Base-by-base conservation (phyloP, 2,113 vertebrate species). In the Phylloscopus trochiloides region DNA sequence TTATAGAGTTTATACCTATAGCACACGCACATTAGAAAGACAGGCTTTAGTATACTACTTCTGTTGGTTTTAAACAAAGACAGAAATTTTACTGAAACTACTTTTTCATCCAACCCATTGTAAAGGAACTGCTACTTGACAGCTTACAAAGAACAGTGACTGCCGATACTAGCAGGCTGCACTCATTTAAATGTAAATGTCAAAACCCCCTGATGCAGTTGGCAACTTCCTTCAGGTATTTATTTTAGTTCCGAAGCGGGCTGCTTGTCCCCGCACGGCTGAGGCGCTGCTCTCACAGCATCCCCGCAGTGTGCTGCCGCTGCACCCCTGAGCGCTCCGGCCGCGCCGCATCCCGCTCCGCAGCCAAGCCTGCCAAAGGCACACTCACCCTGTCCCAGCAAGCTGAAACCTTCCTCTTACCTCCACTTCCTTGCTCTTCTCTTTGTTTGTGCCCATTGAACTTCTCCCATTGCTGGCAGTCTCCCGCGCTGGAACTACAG, bases 401-500 rank as follows among this genome's bases (percentile, higher is more conserved):
- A 86, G 92, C 63, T 7, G 28, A 92, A 92, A 72, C 84, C 94
- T 86, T 97, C 95, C 70, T 97, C 99, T 99, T 98, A 99, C 99
- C 98, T 99, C 98, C 3, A 95, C 95, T 86, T 98, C 98, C 96
- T 98, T 98, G 98, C 86, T 98, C 97, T 98, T 99, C 97, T 99
- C 98, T 98, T 98, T 99, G 95, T 98, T 98, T 97, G 97, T 98
- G 97, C 98, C 95, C 97, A 97, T 38, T 87, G 98, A 97, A 79
- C 97, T 98, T 98, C 98, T 98, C 97, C 98, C 98, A 97, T 98
- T 98, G 97, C 96, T 96, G 86, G 97, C 96, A 9, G 97, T 97
- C 96, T 99, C 98, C 97, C 96, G 98, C 4, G 97, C 97, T 34
- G 99, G 99, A 96, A 98, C 98, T 98, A 99, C 98, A 66, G 98